Percentiles rank a stretch among this genome's conserved stretches.
Conservation (phyloP, 2,888 invertebrate genomes). For the Napeogenes sylphis region DNA sequence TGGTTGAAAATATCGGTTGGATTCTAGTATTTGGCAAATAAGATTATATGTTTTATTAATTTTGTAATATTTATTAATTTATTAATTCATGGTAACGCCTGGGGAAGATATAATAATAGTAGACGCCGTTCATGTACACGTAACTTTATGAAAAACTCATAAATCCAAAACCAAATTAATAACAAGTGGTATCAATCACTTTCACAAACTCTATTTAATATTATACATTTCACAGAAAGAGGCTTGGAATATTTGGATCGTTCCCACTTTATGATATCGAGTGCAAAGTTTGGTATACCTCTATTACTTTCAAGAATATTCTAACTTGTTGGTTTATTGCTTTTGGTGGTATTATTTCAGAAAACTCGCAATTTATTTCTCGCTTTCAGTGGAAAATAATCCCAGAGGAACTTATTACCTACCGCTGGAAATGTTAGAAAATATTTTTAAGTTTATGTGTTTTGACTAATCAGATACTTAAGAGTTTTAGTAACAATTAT, state of each 20-base stretch:
- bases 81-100: no score
- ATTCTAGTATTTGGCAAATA: no score
- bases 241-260: constrained; percentile 27
- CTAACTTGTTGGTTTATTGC: constrained; percentile 74
- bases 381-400: constrained; percentile 54
- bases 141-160: no score
- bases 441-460: constrained; percentile 33
- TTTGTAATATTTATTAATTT: no score
- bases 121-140: no score
- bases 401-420: constrained; percentile 66
- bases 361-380: constrained; percentile 71
- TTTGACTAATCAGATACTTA: constrained; percentile 21
- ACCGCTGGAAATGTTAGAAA: constrained; percentile 36
- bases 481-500: no score
- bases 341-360: constrained; percentile 73
- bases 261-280: constrained; percentile 35
- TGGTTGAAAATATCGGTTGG: constrained; percentile 68
- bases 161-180: no score
- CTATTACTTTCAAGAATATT: constrained; percentile 63
- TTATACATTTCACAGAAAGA: constrained; percentile 7
- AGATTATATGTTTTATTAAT: constrained; percentile 32
- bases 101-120: no score
- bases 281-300: constrained; percentile 62
- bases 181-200: no score
- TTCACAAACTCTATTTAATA: neutral